Evolutionary conservation across 1,140 invertebrate genomes (phyloP).

Genomic region (Drosophila carrolli): DNA sequence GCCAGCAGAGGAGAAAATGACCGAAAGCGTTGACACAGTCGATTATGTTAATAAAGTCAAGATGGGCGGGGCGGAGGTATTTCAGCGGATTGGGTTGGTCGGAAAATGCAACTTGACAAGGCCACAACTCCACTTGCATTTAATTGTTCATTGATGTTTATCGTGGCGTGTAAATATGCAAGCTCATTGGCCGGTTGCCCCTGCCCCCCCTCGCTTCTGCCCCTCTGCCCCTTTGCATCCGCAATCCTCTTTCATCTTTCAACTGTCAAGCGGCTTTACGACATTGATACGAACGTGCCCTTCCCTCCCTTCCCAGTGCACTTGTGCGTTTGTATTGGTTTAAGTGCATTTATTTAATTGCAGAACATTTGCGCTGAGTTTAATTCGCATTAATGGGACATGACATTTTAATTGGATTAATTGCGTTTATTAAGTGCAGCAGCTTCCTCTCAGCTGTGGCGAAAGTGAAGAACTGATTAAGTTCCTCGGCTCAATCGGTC

Average conservation of each 20-base stretch:
- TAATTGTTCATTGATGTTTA: constrained; percentile 77
- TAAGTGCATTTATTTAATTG: constrained; percentile 82
- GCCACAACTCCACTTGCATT: constrained; percentile 43
- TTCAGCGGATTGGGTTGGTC: background rate
- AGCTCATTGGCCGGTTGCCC: constrained; percentile 30
- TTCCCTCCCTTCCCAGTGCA: background rate
- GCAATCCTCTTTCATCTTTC: constrained; percentile 25
- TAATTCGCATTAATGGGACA: constrained; percentile 80
- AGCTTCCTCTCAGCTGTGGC: background rate
- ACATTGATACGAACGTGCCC: constrained; percentile 14
- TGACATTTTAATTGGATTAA: constrained; percentile 83
- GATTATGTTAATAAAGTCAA: constrained; percentile 74
- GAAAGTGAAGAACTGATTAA: constrained; percentile 54
- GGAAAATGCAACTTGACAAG: constrained; percentile 23
- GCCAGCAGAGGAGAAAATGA: constrained; percentile 48
- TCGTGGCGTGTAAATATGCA: constrained; percentile 63
- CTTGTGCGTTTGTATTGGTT: constrained; percentile 45
- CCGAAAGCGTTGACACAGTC: constrained; percentile 64
- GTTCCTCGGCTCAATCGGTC: constrained; percentile 17
- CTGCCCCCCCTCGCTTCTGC: background rate
- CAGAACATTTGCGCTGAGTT: constrained; percentile 64
- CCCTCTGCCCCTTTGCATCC: background rate
- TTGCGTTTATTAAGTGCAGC: constrained; percentile 76
- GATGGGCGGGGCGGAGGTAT: constrained; percentile 1
- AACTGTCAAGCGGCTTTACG: constrained; percentile 40